Conservation (phyloP, 2,888 invertebrate genomes). For the Clusia tigrina region DNA sequence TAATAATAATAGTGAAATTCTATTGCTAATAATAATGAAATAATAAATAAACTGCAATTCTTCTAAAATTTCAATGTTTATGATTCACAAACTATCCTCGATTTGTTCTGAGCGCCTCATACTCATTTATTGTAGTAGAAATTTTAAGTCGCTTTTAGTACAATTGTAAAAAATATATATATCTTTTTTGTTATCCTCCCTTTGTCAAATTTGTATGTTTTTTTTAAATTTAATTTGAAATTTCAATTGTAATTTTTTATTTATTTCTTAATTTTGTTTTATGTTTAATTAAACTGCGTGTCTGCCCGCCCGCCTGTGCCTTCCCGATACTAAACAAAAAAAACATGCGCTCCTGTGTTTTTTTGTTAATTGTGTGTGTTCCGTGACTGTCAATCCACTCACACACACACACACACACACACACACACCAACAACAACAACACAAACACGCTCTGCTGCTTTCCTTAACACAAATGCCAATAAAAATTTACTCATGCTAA, state of each 20-base stretch:
- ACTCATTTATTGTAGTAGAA: too few relatives aligned
- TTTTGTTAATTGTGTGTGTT: conserved; percentile 31
- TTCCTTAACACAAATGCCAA: conserved; percentile 16
- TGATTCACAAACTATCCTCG: too few relatives aligned
- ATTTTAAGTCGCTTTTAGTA: too few relatives aligned
- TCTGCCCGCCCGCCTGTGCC: conserved; percentile 35
- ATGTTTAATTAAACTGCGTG: conserved; percentile 28
- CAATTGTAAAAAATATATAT: conserved; percentile 16
- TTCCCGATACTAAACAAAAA: conserved; percentile 28
- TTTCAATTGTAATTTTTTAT: neutral
- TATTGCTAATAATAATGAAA: too few relatives aligned
- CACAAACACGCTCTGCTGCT: conserved; percentile 32
- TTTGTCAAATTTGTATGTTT: conserved; percentile 43
- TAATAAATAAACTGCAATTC: too few relatives aligned
- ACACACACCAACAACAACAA: conserved; percentile 25
- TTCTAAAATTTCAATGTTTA: too few relatives aligned
- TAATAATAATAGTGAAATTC: too few relatives aligned
- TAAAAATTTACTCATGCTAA: conserved; percentile 18
- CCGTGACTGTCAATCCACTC: conserved; percentile 22
- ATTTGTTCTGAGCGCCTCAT: too few relatives aligned
- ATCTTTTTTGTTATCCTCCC: conserved; percentile 14
- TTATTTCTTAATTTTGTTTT: conserved; percentile 33
- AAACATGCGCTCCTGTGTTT: conserved; percentile 34
- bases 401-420: conserved; percentile 18
- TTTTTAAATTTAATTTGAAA: conserved; percentile 41